A percentile compares a stretch with the other conserved stretches of the same genome.
phyloP scores from a whole-genome alignment of 2,797 vertebrate species.

The Enteromius argenteus region DNA sequence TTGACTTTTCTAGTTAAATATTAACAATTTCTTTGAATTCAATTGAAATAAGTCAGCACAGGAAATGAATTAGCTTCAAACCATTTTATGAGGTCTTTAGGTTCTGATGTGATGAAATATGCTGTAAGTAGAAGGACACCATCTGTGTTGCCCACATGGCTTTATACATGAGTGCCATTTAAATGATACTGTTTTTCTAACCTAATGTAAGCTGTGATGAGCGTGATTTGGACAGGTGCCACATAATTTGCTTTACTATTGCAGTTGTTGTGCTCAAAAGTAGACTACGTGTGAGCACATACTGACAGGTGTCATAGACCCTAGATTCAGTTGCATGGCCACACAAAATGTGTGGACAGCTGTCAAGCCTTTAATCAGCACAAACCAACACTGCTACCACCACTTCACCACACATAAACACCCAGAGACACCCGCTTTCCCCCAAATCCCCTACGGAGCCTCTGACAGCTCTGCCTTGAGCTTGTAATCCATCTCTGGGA shows the following conservation, averaged over 20 bases:
- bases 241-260: conserved; percentile 3
- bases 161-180: neutral
- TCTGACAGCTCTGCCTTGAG: conserved; percentile 52
- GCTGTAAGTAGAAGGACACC: neutral
- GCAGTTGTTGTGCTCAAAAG: neutral
- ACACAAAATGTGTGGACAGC: conserved; percentile 37
- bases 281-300: neutral
- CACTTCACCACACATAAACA: conserved; percentile 32
- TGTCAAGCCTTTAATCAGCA: conserved; percentile 40
- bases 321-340: conserved; percentile 16
- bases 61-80: neutral
- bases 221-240: neutral
- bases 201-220: neutral
- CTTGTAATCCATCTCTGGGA: conserved; percentile 53
- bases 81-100: neutral
- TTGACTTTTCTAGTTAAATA: neutral
- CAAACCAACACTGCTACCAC: conserved; percentile 20
- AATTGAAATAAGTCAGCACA: neutral
- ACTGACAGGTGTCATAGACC: conserved; percentile 29
- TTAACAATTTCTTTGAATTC: neutral
- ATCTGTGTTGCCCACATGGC: neutral
- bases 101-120: conserved; percentile 9
- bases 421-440: conserved; percentile 17
- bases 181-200: neutral
- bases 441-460: conserved; percentile 23